phyloP scores from a whole-genome alignment of 2,113 vertebrate species.

The Pollachius pollachius region DNA sequence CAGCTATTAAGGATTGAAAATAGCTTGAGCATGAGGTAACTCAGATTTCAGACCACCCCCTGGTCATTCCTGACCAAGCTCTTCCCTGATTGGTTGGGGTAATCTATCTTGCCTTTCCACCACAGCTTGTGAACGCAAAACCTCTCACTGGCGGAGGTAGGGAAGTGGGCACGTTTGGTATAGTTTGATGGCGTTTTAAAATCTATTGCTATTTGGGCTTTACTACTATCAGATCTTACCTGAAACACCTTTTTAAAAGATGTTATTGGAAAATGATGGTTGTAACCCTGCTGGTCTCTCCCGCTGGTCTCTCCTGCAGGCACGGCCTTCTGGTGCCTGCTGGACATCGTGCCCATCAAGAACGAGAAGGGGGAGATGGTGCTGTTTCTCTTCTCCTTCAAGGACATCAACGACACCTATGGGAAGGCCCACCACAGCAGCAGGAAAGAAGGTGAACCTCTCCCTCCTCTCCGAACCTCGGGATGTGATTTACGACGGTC shows the following conservation, averaged over 20 bases:
- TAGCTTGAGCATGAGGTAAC: too few species aligned
- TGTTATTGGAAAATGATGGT: background rate
- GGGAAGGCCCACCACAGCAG: constrained; percentile 65
- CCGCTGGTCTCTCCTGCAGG: constrained; percentile 64
- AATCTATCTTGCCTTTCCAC: too few species aligned
- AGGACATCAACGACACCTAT: constrained; percentile 87
- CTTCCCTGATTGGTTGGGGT: too few species aligned
- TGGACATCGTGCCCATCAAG: constrained; percentile 97
- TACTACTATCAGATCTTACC: background rate
- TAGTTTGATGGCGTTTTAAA: too few species aligned
- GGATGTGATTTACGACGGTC: constrained; percentile 44
- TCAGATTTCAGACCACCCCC: too few species aligned
- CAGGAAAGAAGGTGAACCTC: constrained; percentile 77
- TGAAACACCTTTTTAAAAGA: background rate
- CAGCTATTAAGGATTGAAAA: too few species aligned
- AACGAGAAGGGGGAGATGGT: constrained; percentile 96
- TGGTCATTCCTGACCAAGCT: too few species aligned
- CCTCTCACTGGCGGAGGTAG: too few species aligned
- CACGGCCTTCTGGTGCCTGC: constrained; percentile 86
- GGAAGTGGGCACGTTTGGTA: too few species aligned
- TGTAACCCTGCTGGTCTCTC: constrained; percentile 29
- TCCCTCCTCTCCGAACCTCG: constrained; percentile 14
- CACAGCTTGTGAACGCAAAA: too few species aligned
- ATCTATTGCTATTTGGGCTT: too few species aligned
- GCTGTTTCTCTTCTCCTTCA: constrained; percentile 96